Percentiles rank a stretch among this genome's conserved stretches.
These are phyloP conservation scores for Linnaemya vulpina DNA, from an alignment of 2,888 invertebrate genomes.

Conservation along the genomic window DNA sequence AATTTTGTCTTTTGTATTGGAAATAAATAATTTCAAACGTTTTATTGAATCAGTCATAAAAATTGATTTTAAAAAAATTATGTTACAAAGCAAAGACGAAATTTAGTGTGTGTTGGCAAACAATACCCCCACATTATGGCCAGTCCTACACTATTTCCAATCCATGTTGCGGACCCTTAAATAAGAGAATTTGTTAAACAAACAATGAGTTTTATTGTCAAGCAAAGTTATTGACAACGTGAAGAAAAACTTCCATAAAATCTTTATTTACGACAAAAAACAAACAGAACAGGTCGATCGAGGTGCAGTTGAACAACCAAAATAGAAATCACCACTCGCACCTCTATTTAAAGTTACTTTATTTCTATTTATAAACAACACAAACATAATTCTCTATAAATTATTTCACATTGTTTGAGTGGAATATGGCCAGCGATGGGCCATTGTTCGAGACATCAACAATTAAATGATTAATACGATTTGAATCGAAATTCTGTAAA, in stretches of 20 bases:
- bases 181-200: constrained; percentile 35
- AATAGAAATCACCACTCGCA: constrained; percentile 70
- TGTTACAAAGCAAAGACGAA: constrained; percentile 4
- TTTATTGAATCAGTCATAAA: constrained; percentile 34
- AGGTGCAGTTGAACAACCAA: constrained; percentile 24
- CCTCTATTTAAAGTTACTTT: constrained; percentile 56
- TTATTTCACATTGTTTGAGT: constrained; percentile 54
- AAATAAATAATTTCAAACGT: constrained; percentile 26
- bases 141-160: constrained; percentile 13
- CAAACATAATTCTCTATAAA: constrained; percentile 56
- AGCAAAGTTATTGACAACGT: constrained; percentile 69
- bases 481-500: constrained; percentile 72
- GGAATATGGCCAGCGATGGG: constrained; percentile 14
- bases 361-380: constrained; percentile 22
- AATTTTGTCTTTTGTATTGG: constrained; percentile 52
- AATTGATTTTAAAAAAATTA: constrained; percentile 18
- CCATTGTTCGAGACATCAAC: constrained; percentile 71
- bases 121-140: constrained; percentile 53
- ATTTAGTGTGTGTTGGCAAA: constrained; percentile 39
- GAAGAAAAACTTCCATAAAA: constrained; percentile 68
- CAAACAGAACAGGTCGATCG: constrained; percentile 69
- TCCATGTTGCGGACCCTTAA: neutral
- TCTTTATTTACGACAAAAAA: constrained; percentile 64
- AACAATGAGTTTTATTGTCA: constrained; percentile 57
- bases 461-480: constrained; percentile 74